Conservation (phyloP, 2,888 invertebrate species). For the Platerodrilus igneus region DNA sequence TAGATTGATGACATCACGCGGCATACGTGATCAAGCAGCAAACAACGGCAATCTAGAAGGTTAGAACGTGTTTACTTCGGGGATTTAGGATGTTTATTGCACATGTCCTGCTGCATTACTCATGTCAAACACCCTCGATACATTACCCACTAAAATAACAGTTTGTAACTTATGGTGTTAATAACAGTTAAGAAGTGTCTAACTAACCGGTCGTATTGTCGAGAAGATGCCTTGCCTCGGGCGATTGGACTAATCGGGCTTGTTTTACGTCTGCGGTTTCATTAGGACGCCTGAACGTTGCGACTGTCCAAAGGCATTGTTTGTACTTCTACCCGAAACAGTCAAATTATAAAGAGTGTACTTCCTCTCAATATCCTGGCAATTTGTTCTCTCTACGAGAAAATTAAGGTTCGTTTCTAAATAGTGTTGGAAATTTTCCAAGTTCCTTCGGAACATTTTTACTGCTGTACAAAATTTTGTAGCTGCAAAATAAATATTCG, state of each 20-base stretch:
- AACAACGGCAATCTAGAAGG: slow-evolving; percentile 40
- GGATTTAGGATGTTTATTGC: slow-evolving; percentile 34
- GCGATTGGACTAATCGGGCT: slow-evolving; percentile 35
- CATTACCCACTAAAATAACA: slow-evolving; percentile 5
- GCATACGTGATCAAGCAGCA: slow-evolving; percentile 40
- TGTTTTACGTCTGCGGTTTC: slow-evolving; percentile 34
- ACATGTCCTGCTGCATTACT: slow-evolving; percentile 26
- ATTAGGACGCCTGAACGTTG: slow-evolving; percentile 26
- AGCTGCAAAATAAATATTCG: slow-evolving; percentile 10
- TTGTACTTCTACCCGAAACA: slow-evolving; percentile 26
- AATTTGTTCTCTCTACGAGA: slow-evolving; percentile 16
- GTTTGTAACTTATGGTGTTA: slow-evolving; percentile 1
- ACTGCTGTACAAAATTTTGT: neutral
- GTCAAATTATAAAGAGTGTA: slow-evolving; percentile 18
- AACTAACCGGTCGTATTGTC: slow-evolving; percentile 8
- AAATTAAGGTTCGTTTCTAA: slow-evolving; percentile 11
- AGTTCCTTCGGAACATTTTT: slow-evolving; percentile 3
- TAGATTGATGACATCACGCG: slow-evolving; percentile 40
- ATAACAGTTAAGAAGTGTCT: slow-evolving; percentile 12
- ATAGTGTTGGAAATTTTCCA: slow-evolving; percentile 10
- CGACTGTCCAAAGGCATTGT: slow-evolving; percentile 23
- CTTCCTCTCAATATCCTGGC: slow-evolving; percentile 15
- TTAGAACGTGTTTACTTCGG: slow-evolving; percentile 35
- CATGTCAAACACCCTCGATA: slow-evolving; percentile 23
- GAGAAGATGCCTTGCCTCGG: slow-evolving; percentile 13